A percentile compares a stretch with the other conserved stretches of the same genome.
phyloP scores from a whole-genome alignment of 2,113 vertebrate genomes.

The Monopterus albus region DNA sequence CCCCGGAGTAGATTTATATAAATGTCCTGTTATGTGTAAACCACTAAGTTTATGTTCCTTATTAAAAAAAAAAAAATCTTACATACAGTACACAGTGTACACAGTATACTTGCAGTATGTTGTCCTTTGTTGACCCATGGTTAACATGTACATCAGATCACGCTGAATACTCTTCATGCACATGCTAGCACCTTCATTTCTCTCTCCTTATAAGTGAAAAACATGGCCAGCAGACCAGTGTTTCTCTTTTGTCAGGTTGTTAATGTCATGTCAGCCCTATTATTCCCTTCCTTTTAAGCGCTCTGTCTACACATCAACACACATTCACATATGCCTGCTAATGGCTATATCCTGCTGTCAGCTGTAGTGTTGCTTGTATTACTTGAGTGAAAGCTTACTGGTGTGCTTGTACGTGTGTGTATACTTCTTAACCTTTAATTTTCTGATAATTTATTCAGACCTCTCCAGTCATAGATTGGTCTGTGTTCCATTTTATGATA shows the following conservation, averaged over 20 bases:
- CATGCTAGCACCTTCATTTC: not conserved
- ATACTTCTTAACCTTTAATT: not conserved
- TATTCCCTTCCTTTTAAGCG: constrained; percentile 2
- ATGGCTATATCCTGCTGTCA: not conserved
- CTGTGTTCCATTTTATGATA: not conserved
- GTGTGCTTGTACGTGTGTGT: not conserved
- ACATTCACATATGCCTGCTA: constrained; percentile 10
- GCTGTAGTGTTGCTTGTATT: not conserved
- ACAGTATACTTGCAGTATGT: not conserved
- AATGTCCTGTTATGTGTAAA: not conserved
- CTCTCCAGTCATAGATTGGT: not conserved
- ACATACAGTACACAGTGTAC: too few species aligned
- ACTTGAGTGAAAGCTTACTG: not conserved
- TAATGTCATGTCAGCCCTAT: constrained; percentile 19
- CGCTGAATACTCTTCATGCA: not conserved
- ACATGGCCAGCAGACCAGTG: constrained; percentile 13
- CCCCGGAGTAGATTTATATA: not conserved
- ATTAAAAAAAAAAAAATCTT: too few species aligned
- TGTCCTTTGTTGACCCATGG: not conserved
- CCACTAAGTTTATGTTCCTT: not conserved
- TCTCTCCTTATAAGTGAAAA: constrained; percentile 34
- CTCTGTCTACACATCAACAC: not conserved
- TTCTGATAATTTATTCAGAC: too few species aligned
- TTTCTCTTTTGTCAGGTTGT: constrained; percentile 39
- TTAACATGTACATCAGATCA: not conserved